A percentile compares a stretch with the other conserved stretches of the same genome.
These are phyloP conservation scores for Lissocephala sabroskyi DNA, from an alignment of 2,888 invertebrate genomes.

Conservation along the genomic window DNA sequence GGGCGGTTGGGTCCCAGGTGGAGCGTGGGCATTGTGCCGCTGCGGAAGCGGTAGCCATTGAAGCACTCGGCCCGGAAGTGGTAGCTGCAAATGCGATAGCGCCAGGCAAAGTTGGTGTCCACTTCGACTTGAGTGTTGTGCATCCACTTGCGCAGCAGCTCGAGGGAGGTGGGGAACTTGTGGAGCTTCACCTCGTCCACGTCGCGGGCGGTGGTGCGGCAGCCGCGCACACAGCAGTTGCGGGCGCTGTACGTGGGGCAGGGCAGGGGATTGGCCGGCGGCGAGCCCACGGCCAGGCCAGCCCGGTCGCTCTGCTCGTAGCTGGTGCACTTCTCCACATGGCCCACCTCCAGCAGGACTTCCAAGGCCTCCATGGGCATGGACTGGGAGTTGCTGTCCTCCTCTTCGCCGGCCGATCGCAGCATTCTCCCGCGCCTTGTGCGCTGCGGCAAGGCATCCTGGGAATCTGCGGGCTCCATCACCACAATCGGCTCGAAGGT, in stretches of 20 bases:
- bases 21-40: conserved; percentile 57
- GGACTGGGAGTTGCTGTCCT: conserved; percentile 18
- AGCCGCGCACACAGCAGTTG: conserved; percentile 45
- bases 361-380: conserved; percentile 30
- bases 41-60: conserved; percentile 36
- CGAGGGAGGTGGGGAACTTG: conserved; percentile 43
- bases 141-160: conserved; percentile 50
- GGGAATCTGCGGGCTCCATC: conserved; percentile 23
- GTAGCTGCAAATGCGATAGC: conserved; percentile 54
- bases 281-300: background rate
- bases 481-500: conserved; percentile 24
- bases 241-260: conserved; percentile 28
- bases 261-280: no score
- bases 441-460: no score
- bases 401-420: conserved; percentile 1
- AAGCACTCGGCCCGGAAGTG: conserved; percentile 54
- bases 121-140: conserved; percentile 50
- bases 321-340: conserved; percentile 46
- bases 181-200: conserved; percentile 42
- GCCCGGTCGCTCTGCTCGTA: conserved; percentile 36
- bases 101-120: conserved; percentile 42
- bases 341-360: conserved; percentile 47
- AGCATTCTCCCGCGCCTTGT: no score
- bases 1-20: conserved; percentile 35
- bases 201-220: conserved; percentile 32